Evolutionary conservation across 2,113 vertebrate species (phyloP).

Genomic region (Calyptomena viridis): DNA sequence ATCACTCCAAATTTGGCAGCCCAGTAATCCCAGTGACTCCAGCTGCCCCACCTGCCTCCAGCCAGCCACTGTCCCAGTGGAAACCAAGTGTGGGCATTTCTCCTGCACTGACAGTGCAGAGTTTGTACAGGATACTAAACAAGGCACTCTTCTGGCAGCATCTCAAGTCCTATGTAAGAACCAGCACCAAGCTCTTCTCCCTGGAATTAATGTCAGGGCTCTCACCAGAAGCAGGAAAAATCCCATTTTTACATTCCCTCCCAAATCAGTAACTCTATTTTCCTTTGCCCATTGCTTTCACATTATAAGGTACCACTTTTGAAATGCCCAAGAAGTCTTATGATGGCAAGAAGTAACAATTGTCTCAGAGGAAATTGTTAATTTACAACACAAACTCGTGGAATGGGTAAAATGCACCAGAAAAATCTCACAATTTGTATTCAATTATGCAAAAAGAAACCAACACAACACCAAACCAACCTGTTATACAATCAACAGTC

Average conservation of each 20-base stretch:
- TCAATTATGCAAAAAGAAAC: neutral
- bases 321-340: neutral
- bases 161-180: neutral
- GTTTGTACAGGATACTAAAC: neutral
- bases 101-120: slow-evolving; percentile 27
- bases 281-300: neutral
- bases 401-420: neutral
- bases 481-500: neutral
- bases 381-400: neutral
- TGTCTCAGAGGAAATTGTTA: neutral
- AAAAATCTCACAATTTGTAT: neutral
- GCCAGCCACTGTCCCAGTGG: slow-evolving; percentile 72
- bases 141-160: neutral
- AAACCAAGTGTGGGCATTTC: slow-evolving; percentile 84
- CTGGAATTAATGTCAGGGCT: neutral
- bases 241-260: neutral
- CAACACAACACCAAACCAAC: too few relatives aligned
- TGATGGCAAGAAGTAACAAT: neutral
- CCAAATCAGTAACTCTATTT: neutral
- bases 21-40: slow-evolving; percentile 60
- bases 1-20: slow-evolving; percentile 29
- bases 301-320: neutral
- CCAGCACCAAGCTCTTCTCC: neutral
- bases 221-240: neutral
- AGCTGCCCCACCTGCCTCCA: slow-evolving; percentile 84